Base-by-base conservation (phyloP, 2,888 invertebrate species). In the Pristionchus entomophagus region DNA sequence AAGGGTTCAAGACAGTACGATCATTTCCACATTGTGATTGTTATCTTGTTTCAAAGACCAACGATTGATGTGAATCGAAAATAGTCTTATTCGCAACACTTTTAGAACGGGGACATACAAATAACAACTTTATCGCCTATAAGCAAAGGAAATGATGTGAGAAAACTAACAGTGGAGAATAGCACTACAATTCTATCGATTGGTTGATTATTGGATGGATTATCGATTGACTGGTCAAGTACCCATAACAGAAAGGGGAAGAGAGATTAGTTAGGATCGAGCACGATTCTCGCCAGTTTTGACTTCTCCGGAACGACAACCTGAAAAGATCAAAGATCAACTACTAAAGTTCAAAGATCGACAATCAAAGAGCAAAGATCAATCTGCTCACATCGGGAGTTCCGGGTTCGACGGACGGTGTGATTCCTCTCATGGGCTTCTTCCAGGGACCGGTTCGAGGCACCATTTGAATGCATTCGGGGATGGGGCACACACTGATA, bases 401-500 rank as follows among this genome's bases (percentile, higher is more conserved):
- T 80, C 91, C 91, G 32, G 91, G 91, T 78, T 91, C 91, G 59
- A 88, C 59, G 6, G 87, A 77, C 26, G 91, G 91, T 69, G 82
- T 78, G 73, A 95, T 93, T 69, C 97, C 97, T 93, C 97, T 95
- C 92, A 97, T 97, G 89, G 97, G 96, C 0, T 96, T 95, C 94
- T 98, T 97, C 90, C 90, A 91, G 0, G 97, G 45, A 89, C 96
- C 97, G 83, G 95, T 95, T 94, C 97, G 96, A 3, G 96, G 96
- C 14, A 97, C 96, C 98, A 99, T 98, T 90, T 97, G 96, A 93
- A 99, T 99, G 94, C 99, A 99, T 94, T 99, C 98, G 90, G 98
- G 97, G 91, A 99, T 98, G 12, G 99, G 99, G 94, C 99, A 99
- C 2, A 99, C 99, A 89, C 92, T 91, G 87, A 84, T 88, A 86